Evolutionary conservation across 2,113 vertebrate genomes (phyloP).

Genomic region (Balaenoptera acutorostrata): DNA sequence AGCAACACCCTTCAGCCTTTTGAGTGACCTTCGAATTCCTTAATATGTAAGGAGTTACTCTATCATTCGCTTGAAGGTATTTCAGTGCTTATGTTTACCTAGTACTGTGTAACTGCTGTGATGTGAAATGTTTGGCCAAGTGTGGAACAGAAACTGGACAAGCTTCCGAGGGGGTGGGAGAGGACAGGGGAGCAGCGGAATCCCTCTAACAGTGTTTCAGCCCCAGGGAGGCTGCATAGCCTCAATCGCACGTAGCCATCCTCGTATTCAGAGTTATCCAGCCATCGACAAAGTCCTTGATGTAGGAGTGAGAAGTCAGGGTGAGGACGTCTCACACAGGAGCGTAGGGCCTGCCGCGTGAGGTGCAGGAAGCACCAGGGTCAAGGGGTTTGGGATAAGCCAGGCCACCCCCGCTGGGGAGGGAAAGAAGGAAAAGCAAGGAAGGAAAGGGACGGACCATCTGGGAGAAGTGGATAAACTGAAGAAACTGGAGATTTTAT

Average conservation of each 20-base stretch:
- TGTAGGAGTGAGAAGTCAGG: neutral
- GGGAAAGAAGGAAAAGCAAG: neutral
- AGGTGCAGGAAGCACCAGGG: neutral
- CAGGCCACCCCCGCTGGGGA: neutral
- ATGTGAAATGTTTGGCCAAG: neutral
- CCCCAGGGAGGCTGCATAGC: neutral
- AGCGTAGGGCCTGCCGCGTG: neutral
- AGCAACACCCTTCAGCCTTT: neutral
- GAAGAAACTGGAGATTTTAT: neutral
- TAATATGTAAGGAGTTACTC: neutral
- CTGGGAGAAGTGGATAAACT: neutral
- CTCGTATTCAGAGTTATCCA: neutral
- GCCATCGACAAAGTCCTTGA: neutral
- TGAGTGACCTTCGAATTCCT: neutral
- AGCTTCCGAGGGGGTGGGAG: neutral
- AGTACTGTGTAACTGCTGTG: neutral
- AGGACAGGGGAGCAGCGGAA: neutral
- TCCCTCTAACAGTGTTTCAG: neutral
- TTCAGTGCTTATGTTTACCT: neutral
- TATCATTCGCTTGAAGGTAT: neutral
- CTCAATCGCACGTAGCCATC: no score
- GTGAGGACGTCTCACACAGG: neutral
- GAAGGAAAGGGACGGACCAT: neutral
- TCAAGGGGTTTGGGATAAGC: neutral
- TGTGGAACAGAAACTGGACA: neutral